These are phyloP conservation scores for Microplitis mediator DNA, from an alignment of 1,140 invertebrate species.

Conservation along the genomic window DNA sequence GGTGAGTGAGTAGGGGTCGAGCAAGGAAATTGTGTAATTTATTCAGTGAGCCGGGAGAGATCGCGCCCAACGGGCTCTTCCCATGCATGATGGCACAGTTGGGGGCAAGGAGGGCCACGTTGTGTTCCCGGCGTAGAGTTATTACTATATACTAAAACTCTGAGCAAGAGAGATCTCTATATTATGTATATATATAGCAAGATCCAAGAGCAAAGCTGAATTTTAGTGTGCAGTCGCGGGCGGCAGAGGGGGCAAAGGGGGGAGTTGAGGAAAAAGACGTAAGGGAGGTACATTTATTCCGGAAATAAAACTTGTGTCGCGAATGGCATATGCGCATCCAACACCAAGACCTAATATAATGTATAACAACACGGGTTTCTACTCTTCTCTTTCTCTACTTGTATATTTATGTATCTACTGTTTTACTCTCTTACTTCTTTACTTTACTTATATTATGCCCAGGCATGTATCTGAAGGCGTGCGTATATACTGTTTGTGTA, in stretches of 20 bases:
- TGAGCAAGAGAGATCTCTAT: not conserved
- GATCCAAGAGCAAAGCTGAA: not conserved
- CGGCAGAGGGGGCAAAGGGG: not conserved
- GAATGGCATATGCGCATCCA: not conserved
- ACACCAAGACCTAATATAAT: not conserved
- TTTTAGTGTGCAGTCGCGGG: not conserved
- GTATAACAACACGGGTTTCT: too few species aligned
- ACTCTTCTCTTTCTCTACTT: too few species aligned
- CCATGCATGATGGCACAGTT: conserved; percentile 9
- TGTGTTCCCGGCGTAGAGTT: too few species aligned
- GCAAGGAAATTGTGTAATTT: conserved; percentile 45
- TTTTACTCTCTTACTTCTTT: too few species aligned
- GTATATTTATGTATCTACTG: too few species aligned
- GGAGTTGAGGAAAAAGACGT: not conserved
- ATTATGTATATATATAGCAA: too few species aligned
- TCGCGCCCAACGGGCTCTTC: conserved; percentile 24
- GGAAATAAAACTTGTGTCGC: conserved; percentile 27
- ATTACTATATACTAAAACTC: not conserved
- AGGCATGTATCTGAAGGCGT: too few species aligned
- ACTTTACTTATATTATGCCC: too few species aligned
- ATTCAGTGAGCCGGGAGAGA: conserved; percentile 37
- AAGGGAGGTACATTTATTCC: conserved; percentile 10
- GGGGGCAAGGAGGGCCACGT: not conserved
- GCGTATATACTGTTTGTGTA: too few species aligned
- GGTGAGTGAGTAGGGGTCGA: conserved; percentile 11